Percentiles rank a stretch among this genome's conserved stretches.
phyloP scores from a whole-genome alignment of 2,888 invertebrate species.

The Caenorhabditis zanzibari region DNA sequence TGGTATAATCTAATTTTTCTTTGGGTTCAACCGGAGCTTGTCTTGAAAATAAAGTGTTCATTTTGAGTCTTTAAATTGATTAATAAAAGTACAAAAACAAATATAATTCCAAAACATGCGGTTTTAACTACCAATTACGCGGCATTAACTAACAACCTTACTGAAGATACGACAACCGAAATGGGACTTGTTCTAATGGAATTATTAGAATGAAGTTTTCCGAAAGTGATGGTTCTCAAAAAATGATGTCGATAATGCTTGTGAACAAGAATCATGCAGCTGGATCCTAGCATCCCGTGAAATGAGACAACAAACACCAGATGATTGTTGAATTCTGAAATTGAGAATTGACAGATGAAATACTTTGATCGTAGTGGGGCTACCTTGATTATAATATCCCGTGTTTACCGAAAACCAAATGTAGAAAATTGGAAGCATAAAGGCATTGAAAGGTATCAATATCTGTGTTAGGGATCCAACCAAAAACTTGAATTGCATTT shows the following conservation, averaged over 20 bases:
- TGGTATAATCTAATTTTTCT: slow-evolving; percentile 26
- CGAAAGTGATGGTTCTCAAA: slow-evolving; percentile 20
- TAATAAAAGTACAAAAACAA: too few species aligned
- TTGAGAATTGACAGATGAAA: not conserved
- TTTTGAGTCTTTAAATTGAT: too few species aligned
- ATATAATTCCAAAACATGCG: too few species aligned
- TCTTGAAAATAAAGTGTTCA: slow-evolving; percentile 22
- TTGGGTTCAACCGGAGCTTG: slow-evolving; percentile 25
- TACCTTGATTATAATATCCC: slow-evolving; percentile 51
- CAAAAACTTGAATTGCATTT: slow-evolving; percentile 40
- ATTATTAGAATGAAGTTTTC: not conserved
- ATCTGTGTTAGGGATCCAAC: slow-evolving; percentile 8
- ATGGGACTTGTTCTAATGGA: not conserved
- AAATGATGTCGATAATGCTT: slow-evolving; percentile 37
- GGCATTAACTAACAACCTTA: not conserved
- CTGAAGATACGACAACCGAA: slow-evolving; percentile 7
- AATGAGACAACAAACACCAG: slow-evolving; percentile 20
- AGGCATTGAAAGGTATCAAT: not conserved
- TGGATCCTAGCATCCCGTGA: slow-evolving; percentile 17
- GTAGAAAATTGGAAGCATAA: slow-evolving; percentile 39
- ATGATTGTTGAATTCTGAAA: slow-evolving; percentile 52
- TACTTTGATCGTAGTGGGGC: too few species aligned
- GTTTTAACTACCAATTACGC: too few species aligned
- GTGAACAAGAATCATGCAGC: slow-evolving; percentile 39
- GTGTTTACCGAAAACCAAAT: slow-evolving; percentile 39